Base-by-base conservation (phyloP, 1,140 invertebrate genomes). In the Trichonephila inaurata region DNA sequence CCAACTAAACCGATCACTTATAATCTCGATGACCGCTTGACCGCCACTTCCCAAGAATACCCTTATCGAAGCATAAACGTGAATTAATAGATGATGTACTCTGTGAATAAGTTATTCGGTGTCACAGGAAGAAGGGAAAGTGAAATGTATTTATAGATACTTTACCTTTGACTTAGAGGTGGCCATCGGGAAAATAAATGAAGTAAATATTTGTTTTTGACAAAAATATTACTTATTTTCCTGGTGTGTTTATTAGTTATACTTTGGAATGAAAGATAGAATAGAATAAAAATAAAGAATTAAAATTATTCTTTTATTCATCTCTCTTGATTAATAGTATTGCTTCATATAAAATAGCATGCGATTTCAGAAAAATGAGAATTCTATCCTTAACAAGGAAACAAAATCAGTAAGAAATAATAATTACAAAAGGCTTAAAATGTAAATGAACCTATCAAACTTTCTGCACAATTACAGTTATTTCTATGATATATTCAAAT, bases 71-170 rank as follows among this genome's bases (percentile, higher is more conserved):
- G 5, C 4, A 12, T 33, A 28, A 40, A 33, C 33, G 18, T 18
- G 33, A 33, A 77, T 77, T 33, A 33, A 24, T 33, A 28, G 33
- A 77, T 33, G 72, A 28, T 77, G 33, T 33, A 40, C 14, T 28
- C 33, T 77, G 33, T 77, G 72, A 77, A 77, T 77, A 14, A 77
- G 40, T 33, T 28, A 18, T 28, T 19, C 72, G 14, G 18, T 77
- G 28, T 6, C 18, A 77, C 72, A 77, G 72, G 28, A 77, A 77
- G 72, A 18, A 40, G 18, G 18, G 72, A 77, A 77, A 77, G 72
- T 77, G 72, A 77, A 40, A 77, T 77, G 33, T 40, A 77, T 77
- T 77, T 77, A 19, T 77, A 77, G 72, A 77, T 51, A 51, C 7
- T 33, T 77, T 1, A 77, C 72, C 72, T 33, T 77, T 77, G 16